Base-by-base conservation (phyloP, 2,888 invertebrate species). In the Nemotelus nigrinus region DNA sequence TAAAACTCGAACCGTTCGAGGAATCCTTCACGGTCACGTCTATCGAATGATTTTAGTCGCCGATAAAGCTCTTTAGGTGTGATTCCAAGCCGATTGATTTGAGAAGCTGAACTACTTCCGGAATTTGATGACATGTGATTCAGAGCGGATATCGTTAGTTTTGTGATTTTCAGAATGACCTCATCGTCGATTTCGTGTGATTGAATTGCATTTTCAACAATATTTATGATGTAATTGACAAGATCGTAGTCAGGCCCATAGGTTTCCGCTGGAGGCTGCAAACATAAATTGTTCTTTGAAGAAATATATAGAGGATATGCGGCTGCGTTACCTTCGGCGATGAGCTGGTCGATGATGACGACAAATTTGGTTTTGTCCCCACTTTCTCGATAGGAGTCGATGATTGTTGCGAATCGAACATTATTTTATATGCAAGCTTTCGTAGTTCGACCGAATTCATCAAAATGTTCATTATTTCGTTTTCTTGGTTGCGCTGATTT, bases 41-140 rank as follows among this genome's bases (percentile, higher is more conserved):
- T 84, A 82, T 58, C 83, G 81, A 80, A 84, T 82, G 70, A 84
- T 84, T 84, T 86, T 39, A 87, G 85, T 80, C 84, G 85, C 25
- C 84, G 82, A 80, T 84, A 86, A 50, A 87, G 84, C 77, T 86
- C 86, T 63, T 86, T 86, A 3, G 86, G 85, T 5, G 87, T 84
- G 77, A 87, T 84, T 39, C 82, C 77, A 10, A 78, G 57, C 6
- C 82, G 78, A 70, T 79, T 72, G 65, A 77, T 77, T 74, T 45
- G 79, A 25, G 25, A 25, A 8, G 64, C 7, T 2, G 64, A 39
- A 55, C 58, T 68, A 39, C 25, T 67, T 25, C 48, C 67, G 25
- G 67, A 44, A 3, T 76, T 63, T 58, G 77, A 58, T 25, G 77
- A 80, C 63, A 78, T 45, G 60, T 81, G 82, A 77, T 80, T 83